Conservation (phyloP, 2,113 vertebrate genomes). For the Rhizomys pruinosus region DNA sequence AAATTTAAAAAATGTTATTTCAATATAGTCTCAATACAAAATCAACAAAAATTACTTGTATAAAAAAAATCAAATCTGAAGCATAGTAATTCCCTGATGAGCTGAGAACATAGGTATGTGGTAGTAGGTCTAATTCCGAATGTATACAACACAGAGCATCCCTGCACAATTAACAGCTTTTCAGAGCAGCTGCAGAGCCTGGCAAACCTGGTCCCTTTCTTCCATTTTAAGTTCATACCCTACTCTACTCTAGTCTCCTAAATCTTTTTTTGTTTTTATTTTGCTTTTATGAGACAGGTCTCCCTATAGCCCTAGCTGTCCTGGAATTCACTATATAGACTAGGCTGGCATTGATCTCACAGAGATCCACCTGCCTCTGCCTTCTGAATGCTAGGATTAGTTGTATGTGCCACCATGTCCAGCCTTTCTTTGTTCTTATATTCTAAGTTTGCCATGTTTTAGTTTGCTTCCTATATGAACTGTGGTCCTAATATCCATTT, state of each 20-base stretch:
- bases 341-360: no score
- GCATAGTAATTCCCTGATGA: not conserved
- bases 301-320: no score
- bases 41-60: no score
- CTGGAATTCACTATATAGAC: no score
- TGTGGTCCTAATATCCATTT: not conserved
- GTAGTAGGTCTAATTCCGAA: not conserved
- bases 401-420: no score
- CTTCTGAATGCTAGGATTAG: no score
- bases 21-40: no score
- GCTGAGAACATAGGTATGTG: not conserved
- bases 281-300: no score
- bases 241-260: no score
- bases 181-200: not conserved
- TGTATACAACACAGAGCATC: not conserved
- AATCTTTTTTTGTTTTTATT: not conserved
- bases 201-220: not conserved
- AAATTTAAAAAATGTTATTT: no score
- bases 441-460: not conserved
- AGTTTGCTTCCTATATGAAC: not conserved
- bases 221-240: no score
- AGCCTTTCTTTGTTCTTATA: constrained; percentile 19
- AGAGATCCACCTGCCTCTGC: no score
- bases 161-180: not conserved
- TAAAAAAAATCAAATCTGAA: not conserved